Percentiles rank a stretch among this genome's conserved stretches.
Evolutionary conservation across 2,888 invertebrate genomes (phyloP).

Genomic region (Teinopalpus imperialis): DNA sequence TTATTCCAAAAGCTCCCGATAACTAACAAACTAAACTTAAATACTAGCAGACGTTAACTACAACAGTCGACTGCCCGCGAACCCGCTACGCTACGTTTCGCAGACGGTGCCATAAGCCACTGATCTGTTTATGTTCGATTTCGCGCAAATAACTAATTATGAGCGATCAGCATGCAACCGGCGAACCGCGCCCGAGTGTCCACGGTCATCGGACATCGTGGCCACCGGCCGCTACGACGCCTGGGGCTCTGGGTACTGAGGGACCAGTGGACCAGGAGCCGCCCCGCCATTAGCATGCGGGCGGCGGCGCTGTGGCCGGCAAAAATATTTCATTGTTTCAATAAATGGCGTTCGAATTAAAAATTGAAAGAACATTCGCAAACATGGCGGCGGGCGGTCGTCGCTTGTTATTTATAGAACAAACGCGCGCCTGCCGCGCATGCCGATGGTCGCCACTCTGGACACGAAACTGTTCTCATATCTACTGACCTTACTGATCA

Average conservation of each 20-base stretch:
- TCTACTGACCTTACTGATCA: no score
- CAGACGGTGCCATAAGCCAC: no score
- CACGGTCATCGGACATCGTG: neutral
- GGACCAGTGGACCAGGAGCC: neutral
- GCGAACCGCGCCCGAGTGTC: neutral
- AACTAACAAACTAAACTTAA: no score
- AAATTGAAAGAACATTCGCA: slow-evolving; percentile 26
- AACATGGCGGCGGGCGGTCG: slow-evolving; percentile 21
- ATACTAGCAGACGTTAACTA: no score
- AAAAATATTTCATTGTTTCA: slow-evolving; percentile 66
- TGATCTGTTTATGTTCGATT: no score
- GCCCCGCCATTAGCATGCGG: slow-evolving; percentile 39
- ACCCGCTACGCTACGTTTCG: no score
- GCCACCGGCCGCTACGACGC: neutral
- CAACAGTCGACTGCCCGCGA: no score
- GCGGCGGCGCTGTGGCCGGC: slow-evolving; percentile 28
- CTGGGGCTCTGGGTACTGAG: no score
- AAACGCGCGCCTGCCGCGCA: slow-evolving; percentile 19
- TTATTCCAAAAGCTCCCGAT: no score
- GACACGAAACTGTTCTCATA: no score
- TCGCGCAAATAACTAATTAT: neutral
- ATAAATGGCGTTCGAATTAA: slow-evolving; percentile 43
- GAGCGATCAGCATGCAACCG: neutral
- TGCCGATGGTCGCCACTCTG: neutral
- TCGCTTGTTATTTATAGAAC: slow-evolving; percentile 25